phyloP scores from a whole-genome alignment of 1,140 invertebrate genomes.

The Anthonomus grandis region DNA sequence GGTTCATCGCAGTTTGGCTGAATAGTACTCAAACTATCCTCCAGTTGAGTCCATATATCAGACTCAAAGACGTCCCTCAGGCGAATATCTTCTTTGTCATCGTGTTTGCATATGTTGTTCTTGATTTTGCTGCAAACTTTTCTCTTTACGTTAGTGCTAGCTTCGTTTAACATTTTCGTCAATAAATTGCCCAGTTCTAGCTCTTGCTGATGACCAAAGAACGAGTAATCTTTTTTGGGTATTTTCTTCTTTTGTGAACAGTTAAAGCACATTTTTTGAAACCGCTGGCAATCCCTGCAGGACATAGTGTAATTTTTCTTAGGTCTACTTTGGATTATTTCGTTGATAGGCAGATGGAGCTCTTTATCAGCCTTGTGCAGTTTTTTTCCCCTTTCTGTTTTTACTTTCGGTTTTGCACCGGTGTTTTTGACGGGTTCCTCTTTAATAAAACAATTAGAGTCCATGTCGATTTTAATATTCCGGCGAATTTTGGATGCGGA shows the following conservation, averaged over 20 bases:
- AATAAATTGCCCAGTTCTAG: conserved; percentile 3
- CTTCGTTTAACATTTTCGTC: not conserved
- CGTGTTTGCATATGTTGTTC: no score
- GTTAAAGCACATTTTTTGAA: not conserved
- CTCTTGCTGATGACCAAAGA: no score
- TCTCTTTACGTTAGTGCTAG: not conserved
- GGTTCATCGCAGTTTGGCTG: no score
- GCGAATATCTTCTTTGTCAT: no score
- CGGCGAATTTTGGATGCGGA: not conserved
- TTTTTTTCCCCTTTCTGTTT: not conserved
- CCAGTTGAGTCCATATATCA: no score
- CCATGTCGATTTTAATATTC: not conserved
- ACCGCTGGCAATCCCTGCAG: conserved; percentile 4
- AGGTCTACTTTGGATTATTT: not conserved
- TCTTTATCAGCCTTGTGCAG: conserved; percentile 11
- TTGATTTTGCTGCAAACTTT: not conserved
- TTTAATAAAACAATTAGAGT: conserved; percentile 16
- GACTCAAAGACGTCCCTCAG: no score
- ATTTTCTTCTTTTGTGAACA: not conserved
- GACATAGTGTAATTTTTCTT: conserved; percentile 1
- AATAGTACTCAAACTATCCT: no score
- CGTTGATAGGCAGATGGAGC: conserved; percentile 2
- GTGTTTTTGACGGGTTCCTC: conserved; percentile 3
- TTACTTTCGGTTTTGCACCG: not conserved
- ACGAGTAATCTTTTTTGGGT: not conserved